Evolutionary conservation across 1,140 invertebrate species (phyloP), one percentile per base, ranked within the genome.

Genomic region (Probaryconus sp.): DNA sequence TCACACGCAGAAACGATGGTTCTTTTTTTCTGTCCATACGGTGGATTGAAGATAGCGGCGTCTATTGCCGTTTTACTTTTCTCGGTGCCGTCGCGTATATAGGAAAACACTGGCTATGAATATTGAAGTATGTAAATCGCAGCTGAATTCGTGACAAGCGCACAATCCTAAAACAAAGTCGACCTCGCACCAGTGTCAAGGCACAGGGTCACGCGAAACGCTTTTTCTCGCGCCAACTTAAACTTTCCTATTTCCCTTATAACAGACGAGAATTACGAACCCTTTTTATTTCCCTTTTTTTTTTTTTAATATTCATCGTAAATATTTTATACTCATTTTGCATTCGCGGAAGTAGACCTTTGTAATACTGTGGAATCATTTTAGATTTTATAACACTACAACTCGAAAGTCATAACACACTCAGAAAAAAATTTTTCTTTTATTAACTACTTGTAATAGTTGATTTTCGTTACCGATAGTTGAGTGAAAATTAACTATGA

Each of bases 121-220:
- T 82, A 82, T 81, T 81, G 50, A 78, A 79, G 47, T 76, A 82
- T 81, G 79, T 53, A 82, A 82, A 82, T 81, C 48, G 55, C 43
- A 37, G 53, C 68, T 73, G 75, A 80, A 81, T 76, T 79, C 70
- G 78, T 50, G 38, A 51, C 47, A 50, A 63, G 58, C 55, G 45
- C 40, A 35, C 68, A 65, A 77, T 72, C 60, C 47, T 70, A 77
- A 73, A 73, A 70, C 55, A 77, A 73, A 69, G 53, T 61, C 55
- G 61, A 73, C 70, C 69, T 77, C 75, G 65, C 64, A 42, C 26
- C 61, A 77, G 68, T 77, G 74, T 77, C 68, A 77, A 77, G 74
- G 63, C 47, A 61, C 75, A 77, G 75, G 75, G 75, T 77, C 69
- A 69, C 37, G 55, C 35, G 38, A 53, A 72, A 65, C 50, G 37